phyloP scores from a whole-genome alignment of 2,888 invertebrate species.

The Tenthredo distinguenda region DNA sequence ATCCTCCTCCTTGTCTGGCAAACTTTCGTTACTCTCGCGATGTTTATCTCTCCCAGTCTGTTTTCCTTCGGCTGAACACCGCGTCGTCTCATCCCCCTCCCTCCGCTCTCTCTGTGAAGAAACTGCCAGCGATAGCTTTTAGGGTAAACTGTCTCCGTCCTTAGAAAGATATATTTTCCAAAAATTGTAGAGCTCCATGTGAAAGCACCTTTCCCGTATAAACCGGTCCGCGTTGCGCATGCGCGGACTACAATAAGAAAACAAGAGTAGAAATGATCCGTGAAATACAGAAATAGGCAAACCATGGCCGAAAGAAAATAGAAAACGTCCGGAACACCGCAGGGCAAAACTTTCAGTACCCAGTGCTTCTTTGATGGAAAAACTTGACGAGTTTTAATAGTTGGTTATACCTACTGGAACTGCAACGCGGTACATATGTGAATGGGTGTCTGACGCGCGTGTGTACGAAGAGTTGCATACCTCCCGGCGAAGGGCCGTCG shows the following conservation, averaged over 20 bases:
- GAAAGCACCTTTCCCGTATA: neutral
- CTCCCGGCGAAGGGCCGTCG: neutral
- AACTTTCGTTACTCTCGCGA: slow-evolving; percentile 53
- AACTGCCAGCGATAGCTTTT: neutral
- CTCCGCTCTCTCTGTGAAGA: neutral
- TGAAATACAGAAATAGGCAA: neutral
- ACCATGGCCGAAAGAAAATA: neutral
- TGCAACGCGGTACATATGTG: neutral
- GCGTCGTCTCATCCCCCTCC: neutral
- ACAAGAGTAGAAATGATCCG: neutral
- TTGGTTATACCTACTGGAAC: slow-evolving; percentile 6
- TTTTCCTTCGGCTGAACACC: slow-evolving; percentile 54
- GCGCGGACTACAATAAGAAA: neutral
- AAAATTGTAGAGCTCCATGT: neutral
- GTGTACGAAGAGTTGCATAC: neutral
- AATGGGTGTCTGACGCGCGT: neutral
- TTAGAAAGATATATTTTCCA: neutral
- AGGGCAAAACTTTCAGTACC: slow-evolving; percentile 1
- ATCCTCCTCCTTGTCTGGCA: slow-evolving; percentile 7
- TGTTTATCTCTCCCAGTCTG: slow-evolving; percentile 57
- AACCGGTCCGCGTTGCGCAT: neutral
- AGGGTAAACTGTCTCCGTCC: neutral
- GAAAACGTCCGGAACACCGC: neutral
- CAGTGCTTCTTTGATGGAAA: slow-evolving; percentile 24
- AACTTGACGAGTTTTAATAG: slow-evolving; percentile 33